Evolutionary conservation across 1,140 invertebrate species (phyloP), one percentile per base, ranked within the genome.

Genomic region (Euborellia annulipes): DNA sequence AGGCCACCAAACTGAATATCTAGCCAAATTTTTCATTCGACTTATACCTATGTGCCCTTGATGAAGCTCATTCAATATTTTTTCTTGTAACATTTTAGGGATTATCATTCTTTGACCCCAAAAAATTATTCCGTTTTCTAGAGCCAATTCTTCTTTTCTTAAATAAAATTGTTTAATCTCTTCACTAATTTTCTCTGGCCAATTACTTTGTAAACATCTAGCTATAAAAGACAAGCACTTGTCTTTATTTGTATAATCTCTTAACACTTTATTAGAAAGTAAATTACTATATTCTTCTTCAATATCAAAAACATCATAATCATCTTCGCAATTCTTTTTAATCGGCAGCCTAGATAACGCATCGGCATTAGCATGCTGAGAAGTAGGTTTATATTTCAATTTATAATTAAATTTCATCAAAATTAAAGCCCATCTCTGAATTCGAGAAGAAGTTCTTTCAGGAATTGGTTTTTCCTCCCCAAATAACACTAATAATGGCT

Each of bases 401-500:
- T 51, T 46, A 48, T 60, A 66, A 44, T 60, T 46, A 50, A 58
- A 65, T 2, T 50, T 55, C 3, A 48, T 47, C 32, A 66, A 51
- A 34, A 59, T 52, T 14, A 62, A 47, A 11, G 57, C 55, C 53
- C 57, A 67, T 19, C 58, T 48, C 36, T 60, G 58, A 13, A 66
- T 18, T 32, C 63, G 36, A 34, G 22, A 52, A 13, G 60, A 54
- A 13, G 58, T 49, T 48, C 61, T 54, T 40, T 51, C 39, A 7
- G 58, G 61, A 16, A 64, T 45, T 2, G 47, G 54, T 38, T 56
- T 53, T 43, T 62, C 54, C 34, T 56, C 23, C 3, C 54, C 55
- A 47, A 71, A 67, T 45, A 71, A 60, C 13, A 54, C 52, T 11
- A 58, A 49, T 7, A 75, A 49, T 1, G 70, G 69, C 45, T 65